Percentiles rank a stretch among this genome's conserved stretches.
Evolutionary conservation across 2,797 vertebrate genomes (phyloP).

Genomic region (Falco columbarius): DNA sequence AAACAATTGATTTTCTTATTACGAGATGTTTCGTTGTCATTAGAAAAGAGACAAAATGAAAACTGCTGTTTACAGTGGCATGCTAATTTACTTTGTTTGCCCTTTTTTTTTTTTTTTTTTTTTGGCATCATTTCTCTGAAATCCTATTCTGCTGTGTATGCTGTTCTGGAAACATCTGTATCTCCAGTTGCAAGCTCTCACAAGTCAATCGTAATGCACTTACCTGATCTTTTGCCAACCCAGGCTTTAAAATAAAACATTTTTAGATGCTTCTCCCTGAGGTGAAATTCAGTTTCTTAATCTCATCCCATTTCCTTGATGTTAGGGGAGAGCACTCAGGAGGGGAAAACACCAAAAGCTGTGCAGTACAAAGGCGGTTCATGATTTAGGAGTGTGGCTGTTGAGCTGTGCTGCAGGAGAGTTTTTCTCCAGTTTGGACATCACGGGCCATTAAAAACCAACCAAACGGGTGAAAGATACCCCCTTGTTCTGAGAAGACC

Average conservation of each 20-base stretch:
- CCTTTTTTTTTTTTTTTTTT: too few species aligned
- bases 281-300: background rate
- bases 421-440: background rate
- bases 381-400: rapidly evolving
- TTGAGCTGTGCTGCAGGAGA: too few species aligned
- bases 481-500: background rate
- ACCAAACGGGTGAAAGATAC: rapidly evolving
- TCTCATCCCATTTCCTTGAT: background rate
- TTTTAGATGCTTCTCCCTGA: background rate
- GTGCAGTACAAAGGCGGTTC: rapidly evolving
- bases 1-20: background rate
- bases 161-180: rapidly evolving
- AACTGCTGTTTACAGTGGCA: background rate
- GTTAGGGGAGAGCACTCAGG: background rate
- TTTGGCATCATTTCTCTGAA: background rate
- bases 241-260: background rate
- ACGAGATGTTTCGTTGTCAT: background rate
- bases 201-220: rapidly evolving
- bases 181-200: rapidly evolving
- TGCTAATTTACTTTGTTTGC: too few species aligned
- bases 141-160: rapidly evolving
- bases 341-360: rapidly evolving
- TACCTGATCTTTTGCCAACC: background rate
- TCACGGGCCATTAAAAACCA: background rate
- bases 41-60: too few species aligned